Conservation (phyloP, 1,140 invertebrate genomes). For the Ceratina calcarata region DNA sequence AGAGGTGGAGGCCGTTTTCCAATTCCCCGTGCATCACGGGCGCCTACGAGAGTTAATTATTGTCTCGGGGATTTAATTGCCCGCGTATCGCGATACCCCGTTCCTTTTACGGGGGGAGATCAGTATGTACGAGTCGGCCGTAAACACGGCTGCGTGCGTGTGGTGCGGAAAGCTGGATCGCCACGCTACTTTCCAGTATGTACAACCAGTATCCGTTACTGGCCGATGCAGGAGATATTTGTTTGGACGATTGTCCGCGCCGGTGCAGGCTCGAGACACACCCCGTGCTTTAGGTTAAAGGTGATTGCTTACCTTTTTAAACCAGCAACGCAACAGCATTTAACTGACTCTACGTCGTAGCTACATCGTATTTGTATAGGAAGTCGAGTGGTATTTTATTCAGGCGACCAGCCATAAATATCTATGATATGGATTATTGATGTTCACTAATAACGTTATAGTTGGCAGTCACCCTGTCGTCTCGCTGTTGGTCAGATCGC, state of each 20-base stretch:
- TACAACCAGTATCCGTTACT: constrained; percentile 60
- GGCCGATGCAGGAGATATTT: constrained; percentile 48
- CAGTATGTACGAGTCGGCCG: background rate
- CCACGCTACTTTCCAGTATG: constrained; percentile 46
- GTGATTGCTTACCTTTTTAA: too few relatives aligned
- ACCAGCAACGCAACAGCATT: too few relatives aligned
- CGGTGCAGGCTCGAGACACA: constrained; percentile 21
- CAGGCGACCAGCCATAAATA: too few relatives aligned
- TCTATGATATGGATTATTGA: background rate
- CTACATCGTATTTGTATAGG: too few relatives aligned
- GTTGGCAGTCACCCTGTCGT: background rate
- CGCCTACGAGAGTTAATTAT: constrained; percentile 77
- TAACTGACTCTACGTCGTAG: too few relatives aligned
- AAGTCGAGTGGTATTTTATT: too few relatives aligned
- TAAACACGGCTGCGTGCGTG: constrained; percentile 54
- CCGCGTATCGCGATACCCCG: constrained; percentile 64
- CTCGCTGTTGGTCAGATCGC: background rate
- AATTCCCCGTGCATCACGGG: constrained; percentile 69
- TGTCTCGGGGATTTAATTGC: constrained; percentile 77
- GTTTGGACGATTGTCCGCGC: constrained; percentile 40
- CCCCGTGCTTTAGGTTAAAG: background rate
- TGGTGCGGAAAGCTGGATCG: constrained; percentile 48
- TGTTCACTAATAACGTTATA: constrained; percentile 8
- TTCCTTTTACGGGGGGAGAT: constrained; percentile 24
- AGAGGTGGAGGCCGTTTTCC: constrained; percentile 66